These are phyloP conservation scores for Eretmocerus hayati DNA, from an alignment of 2,888 invertebrate species.

Conservation along the genomic window DNA sequence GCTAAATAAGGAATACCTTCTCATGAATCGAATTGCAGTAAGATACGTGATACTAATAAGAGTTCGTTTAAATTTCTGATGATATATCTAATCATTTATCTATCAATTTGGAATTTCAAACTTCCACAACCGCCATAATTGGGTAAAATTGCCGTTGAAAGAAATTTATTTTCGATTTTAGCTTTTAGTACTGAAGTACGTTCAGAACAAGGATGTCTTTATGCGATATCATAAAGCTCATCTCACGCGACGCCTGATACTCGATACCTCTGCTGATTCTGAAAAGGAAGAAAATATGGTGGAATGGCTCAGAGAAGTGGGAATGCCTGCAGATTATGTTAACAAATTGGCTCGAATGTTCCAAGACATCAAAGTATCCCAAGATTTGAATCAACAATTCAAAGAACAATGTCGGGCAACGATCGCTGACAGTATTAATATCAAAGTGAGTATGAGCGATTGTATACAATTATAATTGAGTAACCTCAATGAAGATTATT, in stretches of 20 bases:
- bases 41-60: no score
- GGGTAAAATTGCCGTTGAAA: no score
- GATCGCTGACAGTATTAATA: constrained; percentile 86
- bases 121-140: no score
- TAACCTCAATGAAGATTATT: no score
- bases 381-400: constrained; percentile 92
- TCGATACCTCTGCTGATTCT: constrained; percentile 97
- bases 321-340: constrained; percentile 99
- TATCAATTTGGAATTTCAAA: no score
- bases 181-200: constrained; percentile 94
- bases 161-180: constrained; percentile 29
- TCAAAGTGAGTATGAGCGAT: constrained; percentile 64
- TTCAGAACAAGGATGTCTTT: constrained; percentile 99
- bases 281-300: constrained; percentile 99
- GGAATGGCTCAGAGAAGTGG: constrained; percentile 93
- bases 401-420: constrained; percentile 67
- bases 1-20: no score
- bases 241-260: constrained; percentile 87
- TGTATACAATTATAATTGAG: no score
- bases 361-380: constrained; percentile 95
- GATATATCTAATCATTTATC: no score
- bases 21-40: no score
- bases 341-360: constrained; percentile 98
- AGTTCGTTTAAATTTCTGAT: no score
- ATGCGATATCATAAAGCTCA: constrained; percentile 99